A percentile compares a stretch with the other conserved stretches of the same genome.
Conservation (phyloP, 2,113 vertebrate genomes). For the Barnardius zonarius region DNA sequence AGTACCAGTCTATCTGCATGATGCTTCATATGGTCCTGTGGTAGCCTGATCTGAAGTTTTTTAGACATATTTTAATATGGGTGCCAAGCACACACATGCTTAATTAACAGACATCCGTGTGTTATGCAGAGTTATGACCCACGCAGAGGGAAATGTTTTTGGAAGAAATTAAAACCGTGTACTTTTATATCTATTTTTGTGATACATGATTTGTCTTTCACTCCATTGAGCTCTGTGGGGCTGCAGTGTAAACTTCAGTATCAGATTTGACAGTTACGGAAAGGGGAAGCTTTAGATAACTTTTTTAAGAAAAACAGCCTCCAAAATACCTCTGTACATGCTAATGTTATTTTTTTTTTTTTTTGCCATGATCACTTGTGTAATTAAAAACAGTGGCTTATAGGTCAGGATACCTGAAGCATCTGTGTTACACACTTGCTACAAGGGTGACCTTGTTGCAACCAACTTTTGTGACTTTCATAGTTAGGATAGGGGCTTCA, state of each 20-base stretch:
- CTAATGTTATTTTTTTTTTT: background rate
- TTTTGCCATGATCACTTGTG: accelerated
- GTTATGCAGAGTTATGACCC: background rate
- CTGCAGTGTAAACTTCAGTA: background rate
- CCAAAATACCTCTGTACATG: background rate
- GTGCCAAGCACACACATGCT: background rate
- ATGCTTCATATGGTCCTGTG: background rate
- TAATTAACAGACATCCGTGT: background rate
- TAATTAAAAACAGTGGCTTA: background rate
- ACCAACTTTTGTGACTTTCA: background rate
- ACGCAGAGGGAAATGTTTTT: background rate
- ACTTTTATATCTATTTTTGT: background rate
- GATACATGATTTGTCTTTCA: background rate
- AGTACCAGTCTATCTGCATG: background rate
- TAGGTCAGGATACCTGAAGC: background rate
- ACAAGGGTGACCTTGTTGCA: background rate
- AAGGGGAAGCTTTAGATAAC: background rate
- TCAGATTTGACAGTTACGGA: background rate
- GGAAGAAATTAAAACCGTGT: background rate
- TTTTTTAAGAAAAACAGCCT: background rate
- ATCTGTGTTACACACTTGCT: background rate
- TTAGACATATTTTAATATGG: background rate
- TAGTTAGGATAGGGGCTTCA: background rate
- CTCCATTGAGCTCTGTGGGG: background rate
- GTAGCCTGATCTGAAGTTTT: background rate